These are phyloP conservation scores for Tribolium castaneum DNA, from an alignment of 1,140 invertebrate species.

Conservation along the genomic window DNA sequence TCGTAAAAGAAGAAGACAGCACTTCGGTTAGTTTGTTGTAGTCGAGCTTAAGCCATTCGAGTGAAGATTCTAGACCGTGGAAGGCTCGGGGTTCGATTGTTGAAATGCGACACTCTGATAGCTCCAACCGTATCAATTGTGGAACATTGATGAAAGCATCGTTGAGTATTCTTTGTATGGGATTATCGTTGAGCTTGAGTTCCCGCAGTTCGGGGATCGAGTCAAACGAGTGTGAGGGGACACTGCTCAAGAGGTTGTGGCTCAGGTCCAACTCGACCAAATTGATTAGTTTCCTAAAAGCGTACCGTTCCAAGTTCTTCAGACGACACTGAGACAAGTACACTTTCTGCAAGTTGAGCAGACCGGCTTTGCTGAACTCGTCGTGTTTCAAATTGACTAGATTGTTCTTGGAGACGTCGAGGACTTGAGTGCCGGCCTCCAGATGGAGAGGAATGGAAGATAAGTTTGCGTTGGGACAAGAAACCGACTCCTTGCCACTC, in stretches of 20 bases:
- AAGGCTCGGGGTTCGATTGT: conserved; percentile 78
- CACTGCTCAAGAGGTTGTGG: conserved; percentile 73
- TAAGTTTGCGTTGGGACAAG: conserved; percentile 79
- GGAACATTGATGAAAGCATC: conserved; percentile 76
- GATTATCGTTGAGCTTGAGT: conserved; percentile 78
- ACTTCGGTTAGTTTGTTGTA: conserved; percentile 77
- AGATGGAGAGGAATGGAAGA: conserved; percentile 75
- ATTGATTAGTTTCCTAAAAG: conserved; percentile 78
- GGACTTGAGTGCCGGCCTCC: conserved; percentile 80
- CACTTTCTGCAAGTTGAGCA: conserved; percentile 83
- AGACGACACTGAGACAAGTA: conserved; percentile 76
- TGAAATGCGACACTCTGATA: conserved; percentile 76
- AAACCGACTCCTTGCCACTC: conserved; percentile 83
- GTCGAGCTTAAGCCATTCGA: conserved; percentile 82
- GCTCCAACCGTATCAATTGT: conserved; percentile 78
- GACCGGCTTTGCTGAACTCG: conserved; percentile 76
- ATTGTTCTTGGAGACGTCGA: conserved; percentile 80
- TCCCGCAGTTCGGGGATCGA: conserved; percentile 80
- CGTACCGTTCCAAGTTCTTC: conserved; percentile 71
- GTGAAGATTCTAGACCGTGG: conserved; percentile 73
- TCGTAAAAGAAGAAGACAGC: conserved; percentile 72
- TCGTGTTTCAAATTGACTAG: conserved; percentile 74
- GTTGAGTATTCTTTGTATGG: conserved; percentile 74
- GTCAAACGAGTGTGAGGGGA: conserved; percentile 78
- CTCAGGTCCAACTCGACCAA: conserved; percentile 84